Percentiles rank a stretch among this genome's conserved stretches.
Evolutionary conservation across 2,797 vertebrate species (phyloP).

Genomic region (Falco peregrinus): DNA sequence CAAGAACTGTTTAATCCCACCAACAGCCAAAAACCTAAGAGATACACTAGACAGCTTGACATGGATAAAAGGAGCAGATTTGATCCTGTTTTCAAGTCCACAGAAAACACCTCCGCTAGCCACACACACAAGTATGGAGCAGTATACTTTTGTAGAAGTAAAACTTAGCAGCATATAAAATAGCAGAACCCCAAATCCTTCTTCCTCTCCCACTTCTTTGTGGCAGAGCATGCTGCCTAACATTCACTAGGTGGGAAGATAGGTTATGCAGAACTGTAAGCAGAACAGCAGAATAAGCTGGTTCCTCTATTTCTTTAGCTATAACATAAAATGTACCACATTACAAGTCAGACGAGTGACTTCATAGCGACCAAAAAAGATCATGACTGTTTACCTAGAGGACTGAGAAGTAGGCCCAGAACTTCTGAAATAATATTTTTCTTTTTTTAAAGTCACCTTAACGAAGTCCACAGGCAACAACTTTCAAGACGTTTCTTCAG

Average conservation of each 20-base stretch:
- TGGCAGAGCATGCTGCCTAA: background rate
- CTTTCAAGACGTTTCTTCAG: background rate
- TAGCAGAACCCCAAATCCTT: background rate
- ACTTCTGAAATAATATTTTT: background rate
- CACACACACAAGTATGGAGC: background rate
- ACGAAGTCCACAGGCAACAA: background rate
- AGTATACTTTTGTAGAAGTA: background rate
- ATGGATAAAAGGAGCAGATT: background rate
- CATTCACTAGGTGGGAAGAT: background rate
- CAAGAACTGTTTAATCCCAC: background rate
- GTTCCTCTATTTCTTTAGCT: background rate
- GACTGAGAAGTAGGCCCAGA: background rate
- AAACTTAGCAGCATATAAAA: background rate
- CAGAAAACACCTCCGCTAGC: background rate
- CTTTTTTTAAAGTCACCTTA: background rate
- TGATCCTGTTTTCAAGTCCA: background rate
- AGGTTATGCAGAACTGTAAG: background rate
- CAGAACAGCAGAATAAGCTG: background rate
- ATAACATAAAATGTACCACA: fast-evolving
- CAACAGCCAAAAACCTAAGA: background rate
- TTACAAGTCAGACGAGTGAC: background rate
- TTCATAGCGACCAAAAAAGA: background rate
- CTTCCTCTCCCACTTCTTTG: background rate
- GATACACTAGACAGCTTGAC: background rate
- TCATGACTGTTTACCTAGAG: background rate